Evolutionary conservation across 2,113 vertebrate genomes (phyloP), one percentile per base, ranked within the genome.

Genomic region (Oryzias melastigma): DNA sequence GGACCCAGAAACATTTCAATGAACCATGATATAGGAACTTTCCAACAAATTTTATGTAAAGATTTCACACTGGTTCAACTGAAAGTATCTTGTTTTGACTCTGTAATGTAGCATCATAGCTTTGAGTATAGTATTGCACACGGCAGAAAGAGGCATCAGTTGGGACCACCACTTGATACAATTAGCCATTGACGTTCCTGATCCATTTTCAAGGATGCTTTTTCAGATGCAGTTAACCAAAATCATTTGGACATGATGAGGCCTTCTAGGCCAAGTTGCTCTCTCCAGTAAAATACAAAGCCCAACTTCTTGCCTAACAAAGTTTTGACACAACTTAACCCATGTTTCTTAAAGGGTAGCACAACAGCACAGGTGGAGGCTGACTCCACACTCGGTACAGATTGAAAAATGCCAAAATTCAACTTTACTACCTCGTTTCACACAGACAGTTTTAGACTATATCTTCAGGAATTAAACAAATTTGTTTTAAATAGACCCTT

Each of bases 31-130:
- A 82, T 72, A 65, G 62, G 68, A 87, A 74, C 67, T 86, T 87
- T 87, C 87, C 88, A 87, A 88, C 86, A 75, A 87, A 78, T 85
- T 86, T 89, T 81, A 87, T 88, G 85, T 87, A 87, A 59, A 72
- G 85, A 70, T 85, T 85, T 56, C 85, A 81, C 78, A 79, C 75
- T 54, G 82, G 76, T 27, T 85, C 78, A 67, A 77, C 68, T 6
- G 72, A 82, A 62, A 55, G 81, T 83, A 84, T 77, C 80, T 75
- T 75, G 77, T 72, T 67, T 68, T 83, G 72, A 72, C 49, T 73
- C 65, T 63, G 62, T 75, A 81, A 66, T 58, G 78, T 71, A 61
- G 83, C 74, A 83, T 85, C 88, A 84, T 87, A 83, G 80, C 83
- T 78, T 62, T 59, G 81, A 67, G 75, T 80, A 73, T 63, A 73